phyloP scores from a whole-genome alignment of 2,888 invertebrate species.

The Lasioglossum figueresi region DNA sequence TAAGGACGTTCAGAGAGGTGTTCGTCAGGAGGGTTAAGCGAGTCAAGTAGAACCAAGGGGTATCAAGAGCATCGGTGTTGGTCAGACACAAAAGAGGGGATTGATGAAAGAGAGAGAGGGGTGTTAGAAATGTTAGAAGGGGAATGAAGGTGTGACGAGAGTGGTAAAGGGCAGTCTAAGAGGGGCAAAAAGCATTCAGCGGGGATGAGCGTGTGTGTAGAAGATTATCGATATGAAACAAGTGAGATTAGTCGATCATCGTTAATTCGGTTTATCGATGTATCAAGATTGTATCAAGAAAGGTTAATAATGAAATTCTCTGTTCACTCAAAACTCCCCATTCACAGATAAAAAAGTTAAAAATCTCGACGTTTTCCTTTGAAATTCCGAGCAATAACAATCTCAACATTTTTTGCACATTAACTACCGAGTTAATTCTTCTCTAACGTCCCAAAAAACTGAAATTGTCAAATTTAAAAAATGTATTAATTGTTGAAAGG shows the following conservation, averaged over 20 bases:
- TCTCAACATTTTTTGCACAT: too few species aligned
- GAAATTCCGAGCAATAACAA: too few species aligned
- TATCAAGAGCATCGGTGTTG: neutral
- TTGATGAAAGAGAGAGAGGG: neutral
- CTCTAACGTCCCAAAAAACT: too few species aligned
- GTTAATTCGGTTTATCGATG: neutral
- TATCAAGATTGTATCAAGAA: neutral
- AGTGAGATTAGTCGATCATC: neutral
- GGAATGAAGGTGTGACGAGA: neutral
- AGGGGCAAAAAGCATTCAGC: neutral
- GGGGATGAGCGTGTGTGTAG: neutral
- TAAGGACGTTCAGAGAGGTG: neutral
- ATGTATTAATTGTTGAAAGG: too few species aligned
- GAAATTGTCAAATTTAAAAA: too few species aligned
- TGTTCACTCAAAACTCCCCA: too few species aligned
- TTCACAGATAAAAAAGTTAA: too few species aligned
- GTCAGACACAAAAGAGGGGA: neutral
- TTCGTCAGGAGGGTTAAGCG: neutral
- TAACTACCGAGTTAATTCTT: too few species aligned
- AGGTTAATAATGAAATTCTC: too few species aligned
- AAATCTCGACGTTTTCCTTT: too few species aligned
- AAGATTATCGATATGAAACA: neutral
- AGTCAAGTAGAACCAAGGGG: neutral
- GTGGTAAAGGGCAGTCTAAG: neutral
- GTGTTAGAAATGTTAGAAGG: neutral